Base-by-base conservation (phyloP, 2,888 invertebrate species). In the Volucella inflata region DNA sequence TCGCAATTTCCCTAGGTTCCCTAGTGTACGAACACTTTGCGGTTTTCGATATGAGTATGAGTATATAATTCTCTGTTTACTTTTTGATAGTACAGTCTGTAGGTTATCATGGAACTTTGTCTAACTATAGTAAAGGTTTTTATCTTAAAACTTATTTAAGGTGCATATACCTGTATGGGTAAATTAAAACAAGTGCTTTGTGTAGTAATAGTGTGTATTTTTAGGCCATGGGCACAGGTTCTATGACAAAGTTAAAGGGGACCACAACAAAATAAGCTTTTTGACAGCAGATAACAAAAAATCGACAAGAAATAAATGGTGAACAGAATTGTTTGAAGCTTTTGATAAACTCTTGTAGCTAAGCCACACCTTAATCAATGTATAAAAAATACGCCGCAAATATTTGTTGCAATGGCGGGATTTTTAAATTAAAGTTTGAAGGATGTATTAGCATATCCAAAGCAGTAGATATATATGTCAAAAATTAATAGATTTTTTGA, bases 131-230 rank as follows among this genome's bases (percentile, higher is more conserved):
- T 21, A 16, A 16, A 16, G n/a, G 12, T 14, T 42, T 16, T 42
- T 68, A 30, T 67, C 67, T 68, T 44, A 55, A 12, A 21, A 17
- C n/a, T 60, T 60, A 44, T 44, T 59, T 14, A 60, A 60, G n/a
- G 21, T 40, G 2, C 16, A 21, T 60, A 30, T 17, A 21, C 30
- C 1, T 60, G 17, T 21, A 42, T 10, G 17, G 21, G 21, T 2
- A 4, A 21, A 21, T 4, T 36, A 11, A 21, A 51, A 8, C 51
- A 55, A n/a, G 53, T 55, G 55, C 55, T 55, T 3, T 10, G 9
- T 4, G 16, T 48, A n/a, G 9, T 8, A 48, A 14, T 48, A 48
- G 14, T 8, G 16, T 2, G 12, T 48, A 12, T 42, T 30, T 59
- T 59, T 21, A 60, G 60, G 60, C 60, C 60, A 60, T 44, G 60